Conservation (phyloP, 2,113 vertebrate species). For the Pteronura brasiliensis region DNA sequence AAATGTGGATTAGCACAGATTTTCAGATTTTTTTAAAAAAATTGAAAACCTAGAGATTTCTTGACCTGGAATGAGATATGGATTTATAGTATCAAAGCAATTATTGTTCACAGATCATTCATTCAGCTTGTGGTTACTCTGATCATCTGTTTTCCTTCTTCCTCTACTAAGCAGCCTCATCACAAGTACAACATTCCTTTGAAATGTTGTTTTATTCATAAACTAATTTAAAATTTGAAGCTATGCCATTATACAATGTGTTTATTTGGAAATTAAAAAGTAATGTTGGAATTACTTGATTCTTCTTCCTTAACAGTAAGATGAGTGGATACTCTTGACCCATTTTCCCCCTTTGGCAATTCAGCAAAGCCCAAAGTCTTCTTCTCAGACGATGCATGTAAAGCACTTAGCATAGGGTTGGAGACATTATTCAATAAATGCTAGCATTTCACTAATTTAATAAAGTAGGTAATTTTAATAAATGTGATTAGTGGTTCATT, state of each 20-base stretch:
- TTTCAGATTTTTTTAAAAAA: background rate
- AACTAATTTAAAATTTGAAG: conserved; percentile 9
- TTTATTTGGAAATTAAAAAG: background rate
- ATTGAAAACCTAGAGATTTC: background rate
- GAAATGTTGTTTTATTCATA: background rate
- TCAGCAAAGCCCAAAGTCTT: background rate
- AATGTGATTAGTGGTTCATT: background rate
- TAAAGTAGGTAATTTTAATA: background rate
- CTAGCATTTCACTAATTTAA: background rate
- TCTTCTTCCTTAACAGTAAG: background rate
- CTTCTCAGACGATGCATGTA: background rate
- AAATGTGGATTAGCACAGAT: background rate
- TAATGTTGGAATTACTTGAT: background rate
- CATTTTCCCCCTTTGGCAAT: background rate
- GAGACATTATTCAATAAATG: background rate
- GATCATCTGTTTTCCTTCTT: background rate
- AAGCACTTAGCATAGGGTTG: background rate
- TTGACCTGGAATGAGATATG: background rate
- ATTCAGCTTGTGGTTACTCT: background rate
- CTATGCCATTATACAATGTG: background rate
- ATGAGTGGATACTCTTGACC: background rate
- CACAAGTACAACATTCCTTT: background rate
- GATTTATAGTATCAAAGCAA: background rate
- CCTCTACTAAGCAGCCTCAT: background rate
- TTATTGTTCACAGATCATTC: background rate